Evolutionary conservation across 2,888 invertebrate species (phyloP), one percentile per base, ranked within the genome.

Genomic region (Eupithecia abbreviata): DNA sequence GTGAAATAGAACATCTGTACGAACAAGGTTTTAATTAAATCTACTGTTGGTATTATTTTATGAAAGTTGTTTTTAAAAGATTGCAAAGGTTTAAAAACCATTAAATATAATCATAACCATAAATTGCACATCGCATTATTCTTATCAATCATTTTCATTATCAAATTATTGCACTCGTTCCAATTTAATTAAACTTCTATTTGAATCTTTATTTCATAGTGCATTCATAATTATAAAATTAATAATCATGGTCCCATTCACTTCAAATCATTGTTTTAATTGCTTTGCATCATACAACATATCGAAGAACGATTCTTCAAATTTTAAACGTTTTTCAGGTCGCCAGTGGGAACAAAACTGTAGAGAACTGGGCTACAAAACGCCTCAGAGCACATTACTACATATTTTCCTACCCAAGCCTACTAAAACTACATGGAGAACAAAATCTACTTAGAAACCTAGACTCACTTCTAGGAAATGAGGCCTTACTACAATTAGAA

Each of bases 371-470:
- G 98, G 97, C 97, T 18, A 95, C 94, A 82, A 96, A 96, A 82
- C 96, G 97, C 83, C 95, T 97, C 42, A 96, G 96, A 84, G 96
- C 97, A 81, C 96, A 97, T 86, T 97, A 97, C 90, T 98, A 97
- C 89, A 97, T 98, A 86, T 97, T 98, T 89, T 97, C 97, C 15
- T 98, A 98, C 85, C 96, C 97, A 7, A 97, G 97, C 83, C 93
- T 98, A 68, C 87, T 98, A 73, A 98, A 98, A 90, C 94, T 98
- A 12, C 97, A 98, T 87, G 97, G 97, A n/a, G 97, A 98, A 84
- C 96, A 97, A 51, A 92, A 96, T 42, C 90, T 98, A 76, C 91
- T 98, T 47, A 95, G 96, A 82, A 96, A 96, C 76, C 92, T 98
- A 76, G 97, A 98, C 90, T 95, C 95, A 9, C 92, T 98, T 77